These are phyloP conservation scores for Oligia strigilis DNA, from an alignment of 2,888 invertebrate species.

Conservation along the genomic window DNA sequence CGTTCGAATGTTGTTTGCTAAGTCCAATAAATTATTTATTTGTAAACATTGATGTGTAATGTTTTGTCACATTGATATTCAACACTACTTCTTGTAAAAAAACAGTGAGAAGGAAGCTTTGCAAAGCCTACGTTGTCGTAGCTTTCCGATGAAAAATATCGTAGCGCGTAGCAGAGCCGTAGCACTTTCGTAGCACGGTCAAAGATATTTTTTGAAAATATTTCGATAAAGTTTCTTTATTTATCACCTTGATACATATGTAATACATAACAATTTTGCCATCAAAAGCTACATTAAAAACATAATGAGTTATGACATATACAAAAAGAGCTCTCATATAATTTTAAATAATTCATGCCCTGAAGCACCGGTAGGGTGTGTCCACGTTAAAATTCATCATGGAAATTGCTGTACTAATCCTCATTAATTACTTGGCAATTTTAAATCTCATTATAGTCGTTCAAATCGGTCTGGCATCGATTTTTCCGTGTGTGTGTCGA, in stretches of 20 bases:
- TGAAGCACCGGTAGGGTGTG: conserved; percentile 38
- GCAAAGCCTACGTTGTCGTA: background rate
- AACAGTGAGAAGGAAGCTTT: background rate
- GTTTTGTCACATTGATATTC: background rate
- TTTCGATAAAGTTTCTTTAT: background rate
- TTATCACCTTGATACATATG: background rate
- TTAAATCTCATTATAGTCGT: conserved; percentile 87
- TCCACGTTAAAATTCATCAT: conserved; percentile 70
- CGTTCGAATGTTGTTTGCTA: conserved; percentile 17
- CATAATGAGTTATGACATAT: background rate
- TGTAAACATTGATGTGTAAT: background rate
- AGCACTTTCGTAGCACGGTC: conserved; percentile 32
- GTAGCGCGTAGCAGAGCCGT: conserved; percentile 22
- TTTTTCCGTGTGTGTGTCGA: conserved; percentile 77
- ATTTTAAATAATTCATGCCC: conserved; percentile 43
- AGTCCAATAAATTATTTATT: conserved; percentile 1
- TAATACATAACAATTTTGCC: background rate
- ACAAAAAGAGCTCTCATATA: conserved; percentile 16
- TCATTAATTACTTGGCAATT: conserved; percentile 87
- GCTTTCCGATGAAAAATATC: background rate
- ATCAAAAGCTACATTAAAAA: conserved; percentile 9
- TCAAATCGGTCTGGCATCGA: conserved; percentile 87
- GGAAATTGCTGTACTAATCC: conserved; percentile 80
- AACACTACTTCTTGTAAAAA: too few relatives aligned
- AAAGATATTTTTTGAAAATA: background rate